These are phyloP conservation scores for Eupithecia tripunctaria DNA, from an alignment of 2,888 invertebrate genomes.

Conservation along the genomic window DNA sequence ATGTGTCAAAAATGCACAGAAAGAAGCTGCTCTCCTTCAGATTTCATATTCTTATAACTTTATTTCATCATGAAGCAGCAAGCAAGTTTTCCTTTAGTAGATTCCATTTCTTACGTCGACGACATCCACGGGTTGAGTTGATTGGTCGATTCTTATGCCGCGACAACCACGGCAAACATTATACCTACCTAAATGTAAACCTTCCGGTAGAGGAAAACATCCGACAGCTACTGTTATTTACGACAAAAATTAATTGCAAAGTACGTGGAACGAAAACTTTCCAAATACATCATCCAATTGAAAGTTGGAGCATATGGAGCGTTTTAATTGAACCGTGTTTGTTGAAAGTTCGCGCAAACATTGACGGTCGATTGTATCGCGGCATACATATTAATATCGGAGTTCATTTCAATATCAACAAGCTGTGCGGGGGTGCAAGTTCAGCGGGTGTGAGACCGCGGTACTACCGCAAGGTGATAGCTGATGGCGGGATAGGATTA, in stretches of 20 bases:
- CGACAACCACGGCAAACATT: too few species aligned
- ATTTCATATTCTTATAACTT: too few species aligned
- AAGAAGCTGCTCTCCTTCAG: too few species aligned
- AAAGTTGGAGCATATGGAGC: conserved; percentile 33
- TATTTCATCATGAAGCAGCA: too few species aligned
- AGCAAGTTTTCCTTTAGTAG: too few species aligned
- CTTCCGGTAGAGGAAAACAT: background rate
- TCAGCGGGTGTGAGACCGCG: conserved; percentile 28
- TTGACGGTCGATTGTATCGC: conserved; percentile 63
- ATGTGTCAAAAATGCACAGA: too few species aligned
- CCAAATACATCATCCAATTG: conserved; percentile 35
- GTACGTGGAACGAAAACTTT: conserved; percentile 22
- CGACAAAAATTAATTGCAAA: conserved; percentile 9
- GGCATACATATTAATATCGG: conserved; percentile 74
- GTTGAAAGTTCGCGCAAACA: conserved; percentile 63
- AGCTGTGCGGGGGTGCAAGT: conserved; percentile 59
- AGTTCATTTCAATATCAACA: conserved; percentile 78
- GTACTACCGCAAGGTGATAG: background rate
- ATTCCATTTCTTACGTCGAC: too few species aligned
- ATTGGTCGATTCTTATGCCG: too few species aligned
- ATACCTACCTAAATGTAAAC: background rate
- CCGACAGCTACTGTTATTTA: conserved; percentile 1
- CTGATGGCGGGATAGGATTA: background rate
- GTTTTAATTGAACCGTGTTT: conserved; percentile 36
- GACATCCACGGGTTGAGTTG: too few species aligned